These are phyloP conservation scores for Sialis fuliginosa DNA, from an alignment of 2,888 invertebrate species.

Conservation along the genomic window DNA sequence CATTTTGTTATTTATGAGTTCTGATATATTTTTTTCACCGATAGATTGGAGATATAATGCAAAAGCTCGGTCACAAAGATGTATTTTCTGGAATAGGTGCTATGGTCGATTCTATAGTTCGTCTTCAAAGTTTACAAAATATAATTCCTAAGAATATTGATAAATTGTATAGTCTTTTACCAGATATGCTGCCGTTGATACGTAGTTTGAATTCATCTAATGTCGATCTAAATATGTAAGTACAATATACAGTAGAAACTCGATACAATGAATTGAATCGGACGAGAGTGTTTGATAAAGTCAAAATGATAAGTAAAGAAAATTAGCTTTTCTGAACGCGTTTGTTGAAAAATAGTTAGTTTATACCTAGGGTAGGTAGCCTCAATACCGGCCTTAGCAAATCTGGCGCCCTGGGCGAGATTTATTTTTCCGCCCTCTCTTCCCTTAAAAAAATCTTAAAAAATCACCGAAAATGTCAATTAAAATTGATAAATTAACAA, in stretches of 20 bases:
- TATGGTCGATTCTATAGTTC: slow-evolving; percentile 26
- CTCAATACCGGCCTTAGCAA: too few species aligned
- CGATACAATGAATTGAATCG: slow-evolving; percentile 4
- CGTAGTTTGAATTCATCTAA: slow-evolving; percentile 12
- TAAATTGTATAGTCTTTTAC: slow-evolving; percentile 5
- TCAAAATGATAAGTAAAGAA: too few species aligned
- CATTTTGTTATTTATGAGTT: background rate
- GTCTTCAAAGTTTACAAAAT: slow-evolving; percentile 26
- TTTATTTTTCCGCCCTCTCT: too few species aligned
- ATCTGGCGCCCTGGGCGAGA: too few species aligned
- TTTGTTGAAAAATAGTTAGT: too few species aligned
- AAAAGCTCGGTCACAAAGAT: slow-evolving; percentile 29
- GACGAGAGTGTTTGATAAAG: too few species aligned
- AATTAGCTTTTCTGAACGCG: too few species aligned
- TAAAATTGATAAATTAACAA: too few species aligned
- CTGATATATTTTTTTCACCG: slow-evolving; percentile 7
- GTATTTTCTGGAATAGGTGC: slow-evolving; percentile 26
- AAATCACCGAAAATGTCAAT: too few species aligned
- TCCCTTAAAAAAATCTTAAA: too few species aligned
- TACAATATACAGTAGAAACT: slow-evolving; percentile 9
- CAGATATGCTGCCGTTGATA: slow-evolving; percentile 6
- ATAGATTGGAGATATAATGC: slow-evolving; percentile 30
- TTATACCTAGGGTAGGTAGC: too few species aligned
- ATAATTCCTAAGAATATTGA: slow-evolving; percentile 31
- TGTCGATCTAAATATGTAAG: slow-evolving; percentile 27